Base-by-base conservation (phyloP, 2,113 vertebrate species). In the Austrofundulus limnaeus region DNA sequence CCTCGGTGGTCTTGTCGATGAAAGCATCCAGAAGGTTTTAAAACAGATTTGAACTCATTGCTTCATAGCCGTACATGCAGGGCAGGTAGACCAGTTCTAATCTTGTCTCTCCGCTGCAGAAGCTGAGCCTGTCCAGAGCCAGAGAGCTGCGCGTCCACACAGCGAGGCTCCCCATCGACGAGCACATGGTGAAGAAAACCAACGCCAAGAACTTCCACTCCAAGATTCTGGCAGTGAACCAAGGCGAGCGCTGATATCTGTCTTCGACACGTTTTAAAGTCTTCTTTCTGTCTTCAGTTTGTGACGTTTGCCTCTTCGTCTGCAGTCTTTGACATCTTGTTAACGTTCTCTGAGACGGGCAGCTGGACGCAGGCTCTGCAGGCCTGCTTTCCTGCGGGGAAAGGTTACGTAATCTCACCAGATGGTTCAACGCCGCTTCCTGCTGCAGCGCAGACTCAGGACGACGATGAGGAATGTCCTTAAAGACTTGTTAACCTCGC, bases 1-100 rank as follows among this genome's bases (percentile, higher is more conserved):
- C 70, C 92, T 98, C 0, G 96, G 96, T 21, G 96, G 96, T 12
- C 91, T 98, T 45, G 96, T 98, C 72, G 96, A 98, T 55, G 96
- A 98, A 89, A 98, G 93, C 73, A 90, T 98, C 82, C 94, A 94
- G 78, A 98, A 96, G 94, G 96, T 95, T 74, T 34, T 20, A 13
- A 51, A 28, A 42, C 0, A 1, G n/a, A n/a, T n/a, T n/a, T n/a
- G n/a, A n/a, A n/a, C n/a, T n/a, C n/a, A n/a, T n/a, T n/a, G n/a
- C n/a, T n/a, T n/a, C n/a, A n/a, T n/a, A n/a, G n/a, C n/a, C n/a
- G n/a, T n/a, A n/a, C n/a, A n/a, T n/a, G n/a, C n/a, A n/a, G n/a
- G n/a, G n/a, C n/a, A n/a, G n/a, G n/a, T n/a, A n/a, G n/a, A n/a
- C n/a, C n/a, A n/a, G n/a, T n/a, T n/a, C 60, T 20, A 23, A 2